phyloP scores from a whole-genome alignment of 2,888 invertebrate genomes.

The Ferrisia virgata region DNA sequence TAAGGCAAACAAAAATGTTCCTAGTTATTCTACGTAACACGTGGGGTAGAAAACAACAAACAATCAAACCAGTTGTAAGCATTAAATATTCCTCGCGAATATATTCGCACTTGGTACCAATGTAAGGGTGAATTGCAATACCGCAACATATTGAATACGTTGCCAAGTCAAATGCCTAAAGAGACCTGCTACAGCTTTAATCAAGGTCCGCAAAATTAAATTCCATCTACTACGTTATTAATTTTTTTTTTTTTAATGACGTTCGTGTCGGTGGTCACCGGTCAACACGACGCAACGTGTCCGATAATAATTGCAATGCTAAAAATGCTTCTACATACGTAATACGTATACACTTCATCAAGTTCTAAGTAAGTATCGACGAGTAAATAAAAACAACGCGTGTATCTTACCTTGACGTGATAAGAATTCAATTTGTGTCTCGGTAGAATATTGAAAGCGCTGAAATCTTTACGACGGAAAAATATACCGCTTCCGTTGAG shows the following conservation, averaged over 20 bases:
- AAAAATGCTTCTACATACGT: background rate
- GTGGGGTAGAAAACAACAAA: background rate
- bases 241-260: too few species aligned
- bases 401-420: conserved; percentile 87
- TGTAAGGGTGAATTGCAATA: background rate
- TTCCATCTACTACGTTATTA: too few species aligned
- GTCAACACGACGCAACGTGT: background rate
- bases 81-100: background rate
- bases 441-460: conserved; percentile 89
- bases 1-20: background rate
- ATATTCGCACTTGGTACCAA: too few species aligned
- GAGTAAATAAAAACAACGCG: background rate
- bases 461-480: conserved; percentile 87
- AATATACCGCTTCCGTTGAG: conserved; percentile 80
- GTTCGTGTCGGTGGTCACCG: too few species aligned
- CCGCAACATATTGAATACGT: too few species aligned
- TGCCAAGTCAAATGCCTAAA: background rate
- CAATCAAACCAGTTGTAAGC: background rate
- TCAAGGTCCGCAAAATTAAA: too few species aligned
- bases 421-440: conserved; percentile 96
- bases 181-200: too few species aligned
- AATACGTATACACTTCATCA: background rate
- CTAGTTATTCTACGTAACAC: background rate
- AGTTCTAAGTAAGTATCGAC: background rate
- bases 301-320: background rate